Base-by-base conservation (phyloP, 2,888 invertebrate species). In the Labia minor region DNA sequence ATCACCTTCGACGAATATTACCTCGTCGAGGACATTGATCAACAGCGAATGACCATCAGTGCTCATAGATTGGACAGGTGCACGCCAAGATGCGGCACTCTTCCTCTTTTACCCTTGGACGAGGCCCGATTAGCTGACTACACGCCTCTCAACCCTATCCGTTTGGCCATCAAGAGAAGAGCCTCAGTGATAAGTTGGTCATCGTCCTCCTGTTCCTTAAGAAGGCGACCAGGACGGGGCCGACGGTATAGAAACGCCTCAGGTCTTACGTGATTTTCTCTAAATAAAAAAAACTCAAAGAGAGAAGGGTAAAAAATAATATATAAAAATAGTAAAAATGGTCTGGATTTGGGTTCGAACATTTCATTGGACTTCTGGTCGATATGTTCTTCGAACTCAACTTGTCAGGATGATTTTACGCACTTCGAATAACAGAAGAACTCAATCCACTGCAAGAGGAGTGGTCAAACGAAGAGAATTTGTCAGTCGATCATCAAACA, bases 111-210 rank as follows among this genome's bases (percentile, higher is more conserved):
- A 16, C n/a, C n/a, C 49, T 49, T 49, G 16, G 49, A 4, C 14
- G 16, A 11, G 16, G 49, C 49, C 49, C 49, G 49, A 75, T 77
- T 75, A 79, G 80, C 78, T 79, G 79, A 80, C 79, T 76, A 72
- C 73, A 75, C 72, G 73, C 73, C 72, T 70, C 72, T 72, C 21
- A 66, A 62, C 73, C 73, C 72, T 68, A 71, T 73, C 67, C 72
- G 73, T 67, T 72, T 73, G 73, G 75, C 76, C 67, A 73, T 73
- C 72, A 76, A 76, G 69, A 76, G 76, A 75, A 77, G 73, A 74
- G 74, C 74, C 68, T 72, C 71, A 67, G 71, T 72, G 21, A 67
- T 68, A 49, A 49, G 72, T 74, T 66, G 21, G 63, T 19, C 65
- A 67, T 49, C 67, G 68, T 67, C 65, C 65, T 37, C 69, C 69